Evolutionary conservation across 2,888 invertebrate genomes (phyloP), one percentile per base, ranked within the genome.

Genomic region (Sclerodermus sp.): DNA sequence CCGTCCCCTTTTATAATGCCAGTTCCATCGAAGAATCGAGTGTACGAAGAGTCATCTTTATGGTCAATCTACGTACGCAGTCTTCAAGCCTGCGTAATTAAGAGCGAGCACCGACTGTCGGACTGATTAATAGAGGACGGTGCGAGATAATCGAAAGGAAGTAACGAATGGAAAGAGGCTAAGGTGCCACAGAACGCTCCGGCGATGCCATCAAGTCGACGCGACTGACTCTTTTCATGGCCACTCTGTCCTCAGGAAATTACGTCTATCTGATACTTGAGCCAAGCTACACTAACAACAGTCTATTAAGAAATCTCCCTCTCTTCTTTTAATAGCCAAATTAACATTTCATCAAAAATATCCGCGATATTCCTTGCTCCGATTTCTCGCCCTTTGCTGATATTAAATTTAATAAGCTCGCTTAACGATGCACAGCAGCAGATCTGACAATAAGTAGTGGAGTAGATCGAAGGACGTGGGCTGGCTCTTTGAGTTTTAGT

Each of bases 81-180:
- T 40, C 60, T 60, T 60, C 59, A 66, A 68, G 66, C 60, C 55
- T 67, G 69, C 73, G 73, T 75, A 75, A 75, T 76, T 76, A 76
- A 74, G 75, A 69, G 64, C 68, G 65, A 64, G 64, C 70, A 56
- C 59, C 62, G 68, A 74, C 69, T 70, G 76, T 71, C 71, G 70
- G 60, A 48, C 74, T 75, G 76, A 76, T 76, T 76, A 75, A 76
- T 76, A 74, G 73, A 73, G 73, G 73, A 13, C 68, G 73, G 69
- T 62, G 67, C 69, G 70, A 74, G 76, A 76, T 75, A 75, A 75
- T 75, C 74, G 74, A 76, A 73, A 76, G 75, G 75, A 75, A 76
- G 75, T 70, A 73, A 67, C 71, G 68, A 74, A 73, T 72, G 70
- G 66, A 73, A 73, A 71, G 71, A 67, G 34, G 4, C 23, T 23